These are phyloP conservation scores for Tiaroga cobitis DNA, from an alignment of 2,797 vertebrate genomes.

Conservation along the genomic window DNA sequence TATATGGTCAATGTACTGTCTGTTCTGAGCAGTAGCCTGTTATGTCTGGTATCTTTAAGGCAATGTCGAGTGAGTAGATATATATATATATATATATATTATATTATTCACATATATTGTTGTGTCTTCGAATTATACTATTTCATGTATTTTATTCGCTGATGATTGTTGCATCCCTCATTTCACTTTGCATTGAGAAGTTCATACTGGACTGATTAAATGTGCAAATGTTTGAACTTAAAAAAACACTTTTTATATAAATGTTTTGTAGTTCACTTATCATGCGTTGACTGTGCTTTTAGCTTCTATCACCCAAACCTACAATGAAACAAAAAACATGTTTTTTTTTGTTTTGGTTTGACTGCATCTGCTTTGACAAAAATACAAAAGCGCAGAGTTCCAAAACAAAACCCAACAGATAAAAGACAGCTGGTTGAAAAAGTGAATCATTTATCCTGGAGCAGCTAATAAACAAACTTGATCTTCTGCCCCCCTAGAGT, in stretches of 20 bases:
- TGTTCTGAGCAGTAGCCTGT: background rate
- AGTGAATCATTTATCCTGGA: slow-evolving; percentile 34
- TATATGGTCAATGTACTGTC: background rate
- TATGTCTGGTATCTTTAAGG: slow-evolving; percentile 70
- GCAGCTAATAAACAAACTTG: background rate
- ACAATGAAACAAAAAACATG: background rate
- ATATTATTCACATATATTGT: background rate
- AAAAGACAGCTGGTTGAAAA: background rate
- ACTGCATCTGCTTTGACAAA: background rate
- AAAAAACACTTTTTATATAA: background rate
- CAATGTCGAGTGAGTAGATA: slow-evolving; percentile 78
- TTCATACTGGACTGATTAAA: no score
- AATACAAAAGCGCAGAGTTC: background rate
- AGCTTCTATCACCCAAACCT: background rate
- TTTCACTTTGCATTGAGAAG: background rate
- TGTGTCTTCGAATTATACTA: background rate
- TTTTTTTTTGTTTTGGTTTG: background rate
- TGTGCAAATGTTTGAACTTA: background rate
- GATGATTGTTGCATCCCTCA: background rate
- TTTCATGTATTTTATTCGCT: background rate
- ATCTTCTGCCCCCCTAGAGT: slow-evolving; percentile 74
- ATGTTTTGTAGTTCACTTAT: background rate
- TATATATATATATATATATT: background rate
- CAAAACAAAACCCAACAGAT: background rate
- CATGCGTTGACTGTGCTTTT: background rate